These are phyloP conservation scores for Pecten maximus DNA, from an alignment of 2,888 invertebrate species.

Conservation along the genomic window DNA sequence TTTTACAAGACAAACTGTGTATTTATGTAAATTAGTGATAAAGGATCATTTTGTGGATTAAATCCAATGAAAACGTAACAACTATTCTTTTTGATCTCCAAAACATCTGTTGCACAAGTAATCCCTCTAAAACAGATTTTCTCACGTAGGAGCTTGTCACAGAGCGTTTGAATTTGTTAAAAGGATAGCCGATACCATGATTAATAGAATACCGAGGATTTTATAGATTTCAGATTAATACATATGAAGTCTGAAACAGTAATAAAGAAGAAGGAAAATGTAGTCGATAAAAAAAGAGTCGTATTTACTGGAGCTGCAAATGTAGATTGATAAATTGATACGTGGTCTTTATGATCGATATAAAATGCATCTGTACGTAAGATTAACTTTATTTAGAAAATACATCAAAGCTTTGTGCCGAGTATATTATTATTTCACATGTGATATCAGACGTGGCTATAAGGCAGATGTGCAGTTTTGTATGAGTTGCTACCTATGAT, in stretches of 20 bases:
- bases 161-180: not conserved
- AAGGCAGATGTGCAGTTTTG: not conserved
- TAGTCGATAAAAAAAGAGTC: not conserved
- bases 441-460: not conserved
- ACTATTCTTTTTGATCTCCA: slow-evolving; percentile 22
- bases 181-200: not conserved
- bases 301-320: not conserved
- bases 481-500: not conserved
- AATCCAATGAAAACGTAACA: not conserved
- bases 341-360: not conserved
- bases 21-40: not conserved
- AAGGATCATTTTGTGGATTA: not conserved
- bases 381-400: not conserved
- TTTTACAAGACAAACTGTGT: slow-evolving; percentile 7
- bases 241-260: not conserved
- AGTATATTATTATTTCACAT: not conserved
- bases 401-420: not conserved
- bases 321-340: not conserved
- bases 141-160: not conserved
- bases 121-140: not conserved
- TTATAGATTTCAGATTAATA: slow-evolving; percentile 26
- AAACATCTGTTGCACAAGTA: slow-evolving; percentile 13
- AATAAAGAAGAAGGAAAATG: not conserved
- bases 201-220: not conserved
- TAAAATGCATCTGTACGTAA: slow-evolving; percentile 2